A percentile compares a stretch with the other conserved stretches of the same genome.
Conservation (phyloP, 2,113 vertebrate species). For the Centrocercus urophasianus region DNA sequence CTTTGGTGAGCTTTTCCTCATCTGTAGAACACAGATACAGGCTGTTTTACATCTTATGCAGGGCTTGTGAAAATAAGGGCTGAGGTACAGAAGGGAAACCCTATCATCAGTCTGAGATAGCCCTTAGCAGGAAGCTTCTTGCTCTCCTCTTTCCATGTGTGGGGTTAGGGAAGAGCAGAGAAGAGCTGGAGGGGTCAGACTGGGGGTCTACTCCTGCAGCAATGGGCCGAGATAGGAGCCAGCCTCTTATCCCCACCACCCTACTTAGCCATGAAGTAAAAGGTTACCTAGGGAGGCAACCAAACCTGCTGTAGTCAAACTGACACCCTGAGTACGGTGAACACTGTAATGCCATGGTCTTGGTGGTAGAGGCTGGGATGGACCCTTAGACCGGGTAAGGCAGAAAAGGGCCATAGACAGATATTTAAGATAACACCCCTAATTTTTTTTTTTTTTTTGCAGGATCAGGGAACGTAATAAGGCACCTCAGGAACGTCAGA, state of each 20-base stretch:
- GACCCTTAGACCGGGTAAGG: not conserved
- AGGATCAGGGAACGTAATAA: slow-evolving; percentile 80
- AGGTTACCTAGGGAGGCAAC: not conserved
- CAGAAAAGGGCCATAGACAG: not conserved
- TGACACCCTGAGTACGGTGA: accelerated
- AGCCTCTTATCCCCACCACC: not conserved
- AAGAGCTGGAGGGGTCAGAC: not conserved
- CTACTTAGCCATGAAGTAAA: not conserved
- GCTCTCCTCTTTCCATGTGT: not conserved
- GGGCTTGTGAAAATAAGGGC: not conserved
- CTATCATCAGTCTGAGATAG: not conserved
- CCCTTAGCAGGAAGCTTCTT: not conserved
- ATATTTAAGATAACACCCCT: not conserved
- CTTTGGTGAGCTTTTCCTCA: not conserved
- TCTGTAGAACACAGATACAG: not conserved
- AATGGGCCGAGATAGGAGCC: accelerated
- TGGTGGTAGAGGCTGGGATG: not conserved
- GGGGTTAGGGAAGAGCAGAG: not conserved
- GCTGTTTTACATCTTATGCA: not conserved
- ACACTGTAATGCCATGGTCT: not conserved
- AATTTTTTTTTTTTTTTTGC: not conserved
- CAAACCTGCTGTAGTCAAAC: not conserved
- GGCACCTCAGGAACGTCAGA: slow-evolving; percentile 77
- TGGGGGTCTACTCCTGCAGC: not conserved
- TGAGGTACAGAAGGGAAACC: not conserved